Percentiles rank a stretch among this genome's conserved stretches.
phyloP scores from a whole-genome alignment of 2,113 vertebrate genomes.

The Actenoides hombroni region DNA sequence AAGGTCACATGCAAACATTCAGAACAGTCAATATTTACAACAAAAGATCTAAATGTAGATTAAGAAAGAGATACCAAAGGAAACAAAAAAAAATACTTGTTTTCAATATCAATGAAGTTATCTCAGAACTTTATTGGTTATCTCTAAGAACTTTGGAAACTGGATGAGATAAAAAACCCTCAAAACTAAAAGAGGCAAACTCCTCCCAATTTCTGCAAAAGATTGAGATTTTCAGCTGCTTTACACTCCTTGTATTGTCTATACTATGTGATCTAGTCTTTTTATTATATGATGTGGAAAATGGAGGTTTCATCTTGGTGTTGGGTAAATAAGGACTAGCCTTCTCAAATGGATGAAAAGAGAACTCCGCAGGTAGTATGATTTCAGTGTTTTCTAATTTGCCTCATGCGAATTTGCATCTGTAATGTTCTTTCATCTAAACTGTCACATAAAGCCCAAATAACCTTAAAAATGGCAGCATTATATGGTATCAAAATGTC shows the following conservation, averaged over 20 bases:
- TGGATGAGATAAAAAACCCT: not conserved
- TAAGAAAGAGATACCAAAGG: not conserved
- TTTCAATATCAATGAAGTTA: not conserved
- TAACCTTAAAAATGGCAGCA: not conserved
- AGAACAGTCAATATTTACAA: not conserved
- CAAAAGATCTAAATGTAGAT: not conserved
- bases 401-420: not conserved
- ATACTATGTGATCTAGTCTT: not conserved
- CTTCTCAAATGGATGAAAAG: not conserved
- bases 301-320: not conserved
- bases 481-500: not conserved
- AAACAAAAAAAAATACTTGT: accelerated
- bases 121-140: not conserved
- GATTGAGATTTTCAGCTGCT: not conserved
- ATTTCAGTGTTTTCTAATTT: not conserved
- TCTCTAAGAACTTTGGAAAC: not conserved
- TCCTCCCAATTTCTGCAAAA: not conserved
- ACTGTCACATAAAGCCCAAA: not conserved
- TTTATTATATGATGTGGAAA: not conserved
- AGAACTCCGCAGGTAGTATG: not conserved
- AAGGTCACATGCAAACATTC: not conserved
- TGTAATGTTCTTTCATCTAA: not conserved
- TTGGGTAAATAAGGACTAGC: not conserved
- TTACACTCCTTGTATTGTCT: not conserved
- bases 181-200: not conserved